These are phyloP conservation scores for Gopherus flavomarginatus DNA, from an alignment of 2,113 vertebrate species.

Conservation along the genomic window DNA sequence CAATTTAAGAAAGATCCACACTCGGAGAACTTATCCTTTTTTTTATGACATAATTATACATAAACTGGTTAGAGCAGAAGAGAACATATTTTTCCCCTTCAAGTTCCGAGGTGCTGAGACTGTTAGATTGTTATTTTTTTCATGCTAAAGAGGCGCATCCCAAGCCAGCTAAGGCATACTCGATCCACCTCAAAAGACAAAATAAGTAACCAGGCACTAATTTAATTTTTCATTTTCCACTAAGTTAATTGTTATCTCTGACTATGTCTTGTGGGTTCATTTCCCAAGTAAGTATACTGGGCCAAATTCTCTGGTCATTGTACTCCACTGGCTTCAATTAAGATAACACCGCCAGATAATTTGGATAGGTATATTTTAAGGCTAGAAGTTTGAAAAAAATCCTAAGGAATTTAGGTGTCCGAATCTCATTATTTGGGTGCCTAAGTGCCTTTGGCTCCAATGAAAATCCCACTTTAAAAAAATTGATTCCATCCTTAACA, in stretches of 20 bases:
- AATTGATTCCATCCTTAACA: not conserved
- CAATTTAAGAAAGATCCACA: slow-evolving; percentile 11
- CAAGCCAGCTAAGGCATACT: not conserved
- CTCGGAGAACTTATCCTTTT: slow-evolving; percentile 11
- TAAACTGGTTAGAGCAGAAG: not conserved
- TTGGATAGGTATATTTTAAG: not conserved
- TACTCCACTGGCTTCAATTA: not conserved
- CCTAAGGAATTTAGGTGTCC: not conserved
- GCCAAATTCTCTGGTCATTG: not conserved
- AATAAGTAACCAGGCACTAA: not conserved
- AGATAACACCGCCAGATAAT: not conserved
- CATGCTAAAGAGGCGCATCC: slow-evolving; percentile 5
- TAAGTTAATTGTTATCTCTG: slow-evolving; percentile 40
- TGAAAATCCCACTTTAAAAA: not conserved
- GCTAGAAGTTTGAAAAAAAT: not conserved
- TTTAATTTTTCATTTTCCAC: not conserved
- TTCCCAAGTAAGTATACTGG: slow-evolving; percentile 11
- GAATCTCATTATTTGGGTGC: not conserved
- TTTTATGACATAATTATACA: slow-evolving; percentile 32
- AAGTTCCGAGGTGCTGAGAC: not conserved
- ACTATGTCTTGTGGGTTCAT: slow-evolving; percentile 5
- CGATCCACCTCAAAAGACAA: not conserved
- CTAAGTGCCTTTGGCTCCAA: rapidly evolving
- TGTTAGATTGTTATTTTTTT: not conserved
- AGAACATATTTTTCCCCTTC: not conserved